Conservation (phyloP, 2,888 invertebrate genomes). For the Drosophila niveifrons region DNA sequence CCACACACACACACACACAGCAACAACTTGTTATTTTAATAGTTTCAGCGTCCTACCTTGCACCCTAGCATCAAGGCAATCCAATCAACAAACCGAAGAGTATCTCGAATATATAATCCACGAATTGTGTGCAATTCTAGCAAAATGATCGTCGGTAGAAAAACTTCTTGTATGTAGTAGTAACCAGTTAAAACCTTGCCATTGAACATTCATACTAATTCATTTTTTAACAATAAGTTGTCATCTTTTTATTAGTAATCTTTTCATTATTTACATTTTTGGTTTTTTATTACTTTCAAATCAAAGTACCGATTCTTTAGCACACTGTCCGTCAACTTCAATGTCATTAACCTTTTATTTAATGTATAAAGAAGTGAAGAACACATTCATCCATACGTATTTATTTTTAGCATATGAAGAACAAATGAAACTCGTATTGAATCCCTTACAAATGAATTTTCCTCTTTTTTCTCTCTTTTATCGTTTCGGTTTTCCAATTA, state of each 20-base stretch:
- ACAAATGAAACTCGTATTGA: constrained; percentile 39
- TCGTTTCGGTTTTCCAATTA: constrained; percentile 61
- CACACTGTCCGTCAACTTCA: constrained; percentile 25
- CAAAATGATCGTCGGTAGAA: constrained; percentile 12
- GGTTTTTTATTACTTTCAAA: constrained; percentile 13
- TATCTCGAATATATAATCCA: constrained; percentile 11
- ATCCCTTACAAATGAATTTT: constrained; percentile 68
- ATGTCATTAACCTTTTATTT: constrained; percentile 33
- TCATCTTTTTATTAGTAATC: constrained; percentile 2
- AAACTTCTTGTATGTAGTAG: constrained; percentile 43
- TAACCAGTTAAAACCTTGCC: constrained; percentile 36
- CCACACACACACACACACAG: constrained; percentile 33
- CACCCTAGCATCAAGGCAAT: constrained; percentile 78
- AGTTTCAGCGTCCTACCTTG: constrained; percentile 64
- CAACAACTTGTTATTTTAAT: constrained; percentile 15
- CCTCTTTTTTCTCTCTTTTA: constrained; percentile 58
- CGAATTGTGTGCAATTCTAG: constrained; percentile 23
- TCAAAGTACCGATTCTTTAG: neutral
- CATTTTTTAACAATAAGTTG: constrained; percentile 27
- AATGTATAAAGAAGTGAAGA: constrained; percentile 23
- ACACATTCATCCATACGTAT: constrained; percentile 20
- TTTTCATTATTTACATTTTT: constrained; percentile 13
- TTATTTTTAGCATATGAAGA: constrained; percentile 42
- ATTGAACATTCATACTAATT: constrained; percentile 27
- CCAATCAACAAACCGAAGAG: constrained; percentile 26